Percentiles rank a stretch among this genome's conserved stretches.
Evolutionary conservation across 2,888 invertebrate species (phyloP).

Genomic region (Listrodromus nycthemerus): DNA sequence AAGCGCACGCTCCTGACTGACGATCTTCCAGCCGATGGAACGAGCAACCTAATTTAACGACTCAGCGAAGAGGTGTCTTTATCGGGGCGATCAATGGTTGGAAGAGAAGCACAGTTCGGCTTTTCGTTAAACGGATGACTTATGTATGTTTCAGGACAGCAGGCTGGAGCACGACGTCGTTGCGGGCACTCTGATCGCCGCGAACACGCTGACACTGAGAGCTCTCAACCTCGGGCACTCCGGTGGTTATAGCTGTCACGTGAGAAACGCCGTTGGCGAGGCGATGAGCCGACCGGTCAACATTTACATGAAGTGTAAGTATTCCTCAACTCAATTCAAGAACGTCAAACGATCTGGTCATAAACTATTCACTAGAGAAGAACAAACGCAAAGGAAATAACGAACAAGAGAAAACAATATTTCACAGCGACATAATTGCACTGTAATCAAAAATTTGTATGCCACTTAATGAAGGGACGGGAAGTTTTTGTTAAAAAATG

Average conservation of each 20-base stretch:
- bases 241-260: slow-evolving; percentile 93
- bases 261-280: slow-evolving; percentile 92
- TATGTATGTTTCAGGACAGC: slow-evolving; percentile 86
- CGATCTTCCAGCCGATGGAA: neutral
- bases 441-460: no score
- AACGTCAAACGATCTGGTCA: neutral
- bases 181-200: slow-evolving; percentile 88
- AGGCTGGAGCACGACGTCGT: slow-evolving; percentile 88
- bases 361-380: neutral
- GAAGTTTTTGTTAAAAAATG: no score
- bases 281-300: slow-evolving; percentile 91
- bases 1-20: neutral
- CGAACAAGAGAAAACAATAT: neutral
- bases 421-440: neutral
- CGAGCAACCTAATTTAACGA: neutral
- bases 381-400: neutral
- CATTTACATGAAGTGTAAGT: slow-evolving; percentile 93
- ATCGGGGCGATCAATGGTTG: neutral
- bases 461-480: no score
- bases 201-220: slow-evolving; percentile 89
- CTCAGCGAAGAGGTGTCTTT: neutral
- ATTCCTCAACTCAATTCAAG: neutral
- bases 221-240: slow-evolving; percentile 89
- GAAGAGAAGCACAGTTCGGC: neutral
- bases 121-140: slow-evolving; percentile 5